Evolutionary conservation across 2,113 vertebrate genomes (phyloP).

Genomic region (Uria lomvia): DNA sequence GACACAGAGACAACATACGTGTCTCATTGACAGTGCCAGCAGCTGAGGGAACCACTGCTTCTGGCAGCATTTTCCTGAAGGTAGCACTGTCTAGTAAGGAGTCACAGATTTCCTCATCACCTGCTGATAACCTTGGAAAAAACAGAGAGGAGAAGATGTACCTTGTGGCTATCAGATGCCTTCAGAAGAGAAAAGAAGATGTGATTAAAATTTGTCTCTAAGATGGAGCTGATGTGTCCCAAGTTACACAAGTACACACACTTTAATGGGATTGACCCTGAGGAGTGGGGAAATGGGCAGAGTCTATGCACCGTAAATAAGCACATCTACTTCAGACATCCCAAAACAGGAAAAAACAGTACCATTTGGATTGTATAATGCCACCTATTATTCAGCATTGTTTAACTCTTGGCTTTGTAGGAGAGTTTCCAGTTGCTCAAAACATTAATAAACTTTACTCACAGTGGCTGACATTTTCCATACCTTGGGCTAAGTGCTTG

Average conservation of each 20-base stretch:
- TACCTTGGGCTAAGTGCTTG: slow-evolving; percentile 6
- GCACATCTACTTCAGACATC: neutral
- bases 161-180: neutral
- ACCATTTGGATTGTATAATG: neutral
- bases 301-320: neutral
- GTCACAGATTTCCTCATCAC: neutral
- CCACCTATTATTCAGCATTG: neutral
- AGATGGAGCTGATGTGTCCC: neutral
- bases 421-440: slow-evolving; percentile 11
- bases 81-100: neutral
- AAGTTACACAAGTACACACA: neutral
- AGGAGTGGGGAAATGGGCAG: neutral
- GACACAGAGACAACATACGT: neutral
- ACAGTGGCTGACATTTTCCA: slow-evolving; percentile 26
- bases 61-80: neutral
- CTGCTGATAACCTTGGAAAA: neutral
- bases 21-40: neutral
- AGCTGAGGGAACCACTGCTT: neutral
- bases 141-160: neutral
- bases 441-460: slow-evolving; percentile 23
- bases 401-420: neutral
- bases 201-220: rapidly evolving
- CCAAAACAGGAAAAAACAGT: neutral
- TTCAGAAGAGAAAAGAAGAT: neutral
- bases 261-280: neutral